A percentile compares a stretch with the other conserved stretches of the same genome.
These are phyloP conservation scores for Drosophila mercatorum DNA, from an alignment of 2,888 invertebrate species.

Conservation along the genomic window DNA sequence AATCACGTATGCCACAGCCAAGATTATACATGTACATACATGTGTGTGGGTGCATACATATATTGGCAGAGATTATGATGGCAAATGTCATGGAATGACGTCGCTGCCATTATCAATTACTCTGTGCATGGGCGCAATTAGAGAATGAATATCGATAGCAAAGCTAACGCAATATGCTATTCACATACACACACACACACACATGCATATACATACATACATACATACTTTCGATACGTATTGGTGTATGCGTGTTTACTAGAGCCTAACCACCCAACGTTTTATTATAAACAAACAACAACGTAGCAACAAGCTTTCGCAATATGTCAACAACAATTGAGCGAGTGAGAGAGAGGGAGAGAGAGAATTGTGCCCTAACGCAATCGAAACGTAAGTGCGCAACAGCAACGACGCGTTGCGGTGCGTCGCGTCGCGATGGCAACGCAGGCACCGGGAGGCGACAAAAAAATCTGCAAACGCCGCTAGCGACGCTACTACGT, in stretches of 20 bases:
- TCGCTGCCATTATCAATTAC: conserved; percentile 1
- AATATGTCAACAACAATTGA: conserved; percentile 46
- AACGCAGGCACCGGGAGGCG: conserved; percentile 16
- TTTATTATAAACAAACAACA: conserved; percentile 21
- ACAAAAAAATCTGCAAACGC: conserved; percentile 13
- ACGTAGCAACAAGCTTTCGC: conserved; percentile 38
- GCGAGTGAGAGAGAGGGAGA: conserved; percentile 19
- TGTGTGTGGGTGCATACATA: not conserved
- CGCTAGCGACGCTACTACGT: not conserved
- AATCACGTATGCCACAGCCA: not conserved
- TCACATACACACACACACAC: not conserved
- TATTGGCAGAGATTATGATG: not conserved
- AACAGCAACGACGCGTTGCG: conserved; percentile 20
- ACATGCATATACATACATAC: not conserved
- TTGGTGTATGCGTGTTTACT: conserved; percentile 21
- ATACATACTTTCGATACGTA: not conserved
- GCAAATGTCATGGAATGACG: conserved; percentile 3
- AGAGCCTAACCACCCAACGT: conserved; percentile 34
- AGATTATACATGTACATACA: not conserved
- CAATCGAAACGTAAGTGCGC: conserved; percentile 54
- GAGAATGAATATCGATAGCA: conserved; percentile 24
- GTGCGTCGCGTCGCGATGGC: conserved; percentile 4
- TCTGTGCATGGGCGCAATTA: not conserved
- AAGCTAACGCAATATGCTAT: not conserved
- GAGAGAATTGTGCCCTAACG: conserved; percentile 41